Conservation (phyloP, 2,888 invertebrate genomes). For the Cryptus armator region DNA sequence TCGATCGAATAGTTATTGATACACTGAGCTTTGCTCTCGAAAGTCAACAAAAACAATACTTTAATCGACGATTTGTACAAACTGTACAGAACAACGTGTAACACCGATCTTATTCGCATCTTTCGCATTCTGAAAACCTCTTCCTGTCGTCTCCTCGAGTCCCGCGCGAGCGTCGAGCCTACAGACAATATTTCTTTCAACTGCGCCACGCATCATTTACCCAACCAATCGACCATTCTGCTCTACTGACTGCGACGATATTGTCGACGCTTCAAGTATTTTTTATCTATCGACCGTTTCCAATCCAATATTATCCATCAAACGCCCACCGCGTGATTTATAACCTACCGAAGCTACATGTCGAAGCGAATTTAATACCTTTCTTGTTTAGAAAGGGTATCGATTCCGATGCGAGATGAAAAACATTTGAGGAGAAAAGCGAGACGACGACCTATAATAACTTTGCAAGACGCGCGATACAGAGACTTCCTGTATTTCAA, state of each 20-base stretch:
- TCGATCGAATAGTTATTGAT: neutral
- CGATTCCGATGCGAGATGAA: neutral
- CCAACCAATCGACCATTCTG: slow-evolving; percentile 3
- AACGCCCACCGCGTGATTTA: slow-evolving; percentile 47
- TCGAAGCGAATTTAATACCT: slow-evolving; percentile 25
- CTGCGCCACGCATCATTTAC: slow-evolving; percentile 16
- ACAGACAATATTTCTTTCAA: neutral
- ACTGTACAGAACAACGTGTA: neutral
- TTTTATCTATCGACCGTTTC: slow-evolving; percentile 39
- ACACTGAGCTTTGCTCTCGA: neutral
- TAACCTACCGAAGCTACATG: slow-evolving; percentile 1
- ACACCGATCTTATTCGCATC: neutral
- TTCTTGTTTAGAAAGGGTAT: slow-evolving; percentile 28
- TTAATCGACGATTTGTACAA: slow-evolving; percentile 1
- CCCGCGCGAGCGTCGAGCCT: neutral
- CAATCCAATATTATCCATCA: slow-evolving; percentile 44
- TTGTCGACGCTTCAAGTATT: slow-evolving; percentile 9
- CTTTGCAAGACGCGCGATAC: no score
- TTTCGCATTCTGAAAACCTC: neutral
- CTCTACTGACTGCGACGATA: slow-evolving; percentile 15
- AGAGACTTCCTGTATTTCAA: no score
- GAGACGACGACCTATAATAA: no score
- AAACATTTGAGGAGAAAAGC: neutral
- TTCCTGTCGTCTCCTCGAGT: neutral
- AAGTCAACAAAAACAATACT: neutral